These are phyloP conservation scores for Dicyrtomina minuta DNA, from an alignment of 2,888 invertebrate species.

Conservation along the genomic window DNA sequence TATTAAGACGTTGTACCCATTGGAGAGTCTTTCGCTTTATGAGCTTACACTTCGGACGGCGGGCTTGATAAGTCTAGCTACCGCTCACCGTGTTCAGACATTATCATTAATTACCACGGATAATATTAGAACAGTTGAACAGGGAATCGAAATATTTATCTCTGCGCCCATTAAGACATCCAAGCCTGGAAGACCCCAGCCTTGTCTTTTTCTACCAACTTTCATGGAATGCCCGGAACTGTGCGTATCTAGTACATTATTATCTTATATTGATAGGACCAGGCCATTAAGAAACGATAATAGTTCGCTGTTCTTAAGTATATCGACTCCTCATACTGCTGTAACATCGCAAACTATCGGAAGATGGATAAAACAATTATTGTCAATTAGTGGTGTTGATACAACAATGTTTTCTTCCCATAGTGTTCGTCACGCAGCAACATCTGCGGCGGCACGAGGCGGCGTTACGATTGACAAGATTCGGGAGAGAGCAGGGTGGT, in stretches of 20 bases:
- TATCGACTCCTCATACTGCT: constrained; percentile 15
- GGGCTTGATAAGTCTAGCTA: constrained; percentile 30
- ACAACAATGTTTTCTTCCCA: constrained; percentile 4
- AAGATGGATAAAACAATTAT: constrained; percentile 22
- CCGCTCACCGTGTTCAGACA: constrained; percentile 38
- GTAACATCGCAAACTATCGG: constrained; percentile 34
- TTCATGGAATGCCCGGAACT: constrained; percentile 12
- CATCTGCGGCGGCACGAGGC: constrained; percentile 5
- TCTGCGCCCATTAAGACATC: constrained; percentile 20
- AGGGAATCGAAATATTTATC: constrained; percentile 18
- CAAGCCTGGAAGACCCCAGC: constrained; percentile 16
- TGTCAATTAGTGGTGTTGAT: constrained; percentile 11
- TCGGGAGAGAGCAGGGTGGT: constrained; percentile 24
- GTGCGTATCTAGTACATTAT: constrained; percentile 30
- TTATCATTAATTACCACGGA: constrained; percentile 18
- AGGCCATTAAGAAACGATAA: neutral
- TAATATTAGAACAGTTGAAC: constrained; percentile 19
- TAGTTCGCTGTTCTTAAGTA: constrained; percentile 26
- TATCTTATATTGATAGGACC: constrained; percentile 17
- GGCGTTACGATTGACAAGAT: constrained; percentile 3
- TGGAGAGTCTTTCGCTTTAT: constrained; percentile 12
- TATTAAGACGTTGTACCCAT: constrained; percentile 9
- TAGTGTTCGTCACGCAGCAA: constrained; percentile 20
- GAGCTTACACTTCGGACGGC: constrained; percentile 25
- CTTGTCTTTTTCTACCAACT: constrained; percentile 22